Evolutionary conservation across 2,113 vertebrate species (phyloP), one percentile per base, ranked within the genome.

Genomic region (Gavia stellata): DNA sequence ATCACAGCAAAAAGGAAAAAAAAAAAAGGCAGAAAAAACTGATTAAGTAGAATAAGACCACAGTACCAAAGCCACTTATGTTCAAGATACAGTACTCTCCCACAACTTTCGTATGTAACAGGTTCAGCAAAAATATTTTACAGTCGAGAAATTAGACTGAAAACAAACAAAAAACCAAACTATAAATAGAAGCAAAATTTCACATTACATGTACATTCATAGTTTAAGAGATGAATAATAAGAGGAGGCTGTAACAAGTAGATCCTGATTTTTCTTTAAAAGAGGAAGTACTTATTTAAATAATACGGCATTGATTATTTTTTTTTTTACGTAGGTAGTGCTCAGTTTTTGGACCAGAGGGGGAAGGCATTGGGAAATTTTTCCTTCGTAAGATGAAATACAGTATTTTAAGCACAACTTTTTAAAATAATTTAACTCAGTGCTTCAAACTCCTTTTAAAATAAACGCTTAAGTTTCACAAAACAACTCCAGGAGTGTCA

Each of bases 201-300:
- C 97, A 98, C 97, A 97, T 97, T 97, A 97, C 94, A 97, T 86
- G 92, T 97, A 97, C 96, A 96, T 96, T 96, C 93, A 95, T 97
- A 97, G 92, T 94, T 96, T 91, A 96, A 96, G 96, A 97, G 94
- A 97, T 96, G 96, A 95, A 86, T 67, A 91, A 34, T 36, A 92
- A 81, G 12, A 97, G 77, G 85, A 95, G 85, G 92, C 90, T 93
- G 89, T 92, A 96, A 96, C 93, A 92, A 73, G 62, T 88, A 92
- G 67, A 94, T 97, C 85, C 92, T 78, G 81, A 66, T 92, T 93
- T 93, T 94, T 86, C 87, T 65, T 86, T 71, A 56, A 49, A 56
- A 67, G 52, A 97, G 83, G 72, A 97, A 95, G 84, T 94, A 96
- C 84, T 91, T 86, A 42, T 34, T 74, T 12, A 1, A 52, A n/a